Base-by-base conservation (phyloP, 2,888 invertebrate genomes). In the Corythucha ciliata region DNA sequence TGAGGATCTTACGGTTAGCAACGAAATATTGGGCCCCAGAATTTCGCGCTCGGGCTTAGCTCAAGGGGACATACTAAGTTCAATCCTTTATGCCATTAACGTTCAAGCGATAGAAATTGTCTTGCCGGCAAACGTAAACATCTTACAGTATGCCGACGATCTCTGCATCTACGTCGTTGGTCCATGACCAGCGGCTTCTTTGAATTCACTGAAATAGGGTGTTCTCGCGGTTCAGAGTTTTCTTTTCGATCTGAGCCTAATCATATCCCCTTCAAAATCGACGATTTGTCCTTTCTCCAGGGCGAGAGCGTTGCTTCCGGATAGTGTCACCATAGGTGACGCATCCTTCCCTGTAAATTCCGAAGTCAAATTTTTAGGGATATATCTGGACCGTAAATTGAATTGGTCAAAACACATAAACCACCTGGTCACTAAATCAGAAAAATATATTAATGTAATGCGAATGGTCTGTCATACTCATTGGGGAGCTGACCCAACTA, bases 131-230 rank as follows among this genome's bases (percentile, higher is more conserved):
- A 29, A 36, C 10, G 29, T 45, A 3, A 10, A 10, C 10, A 46
- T 53, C 14, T 16, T 51, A 8, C 50, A 54, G 24, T 54, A 29
- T 52, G 54, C 54, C 1, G 54, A 54, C 22, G 51, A 54, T 20
- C 34, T 54, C 3, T 34, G 25, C 18, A 44, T 54, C 12, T 32
- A 29, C 10, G 14, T 25, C 42, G 54, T 45, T 40, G 54, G 6
- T 46, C 49, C 26, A n/a, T 29, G 26, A 32, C 18, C 16, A n/a
- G 20, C 29, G 4, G 26, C 25, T 25, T 41, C 16, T 7, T 2
- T 25, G 4, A 12, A 12, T 25, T 26, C 18, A 16, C 41, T 41
- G 12, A n/a, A 24, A 8, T 18, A 41, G 27, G 41, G 16, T 3
- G 26, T 41, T 10, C 22, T 41, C 27, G 12, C n/a, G 18, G 22